Percentiles rank a stretch among this genome's conserved stretches.
Evolutionary conservation across 2,888 invertebrate genomes (phyloP).

Genomic region (Bhutanitis thaidina): DNA sequence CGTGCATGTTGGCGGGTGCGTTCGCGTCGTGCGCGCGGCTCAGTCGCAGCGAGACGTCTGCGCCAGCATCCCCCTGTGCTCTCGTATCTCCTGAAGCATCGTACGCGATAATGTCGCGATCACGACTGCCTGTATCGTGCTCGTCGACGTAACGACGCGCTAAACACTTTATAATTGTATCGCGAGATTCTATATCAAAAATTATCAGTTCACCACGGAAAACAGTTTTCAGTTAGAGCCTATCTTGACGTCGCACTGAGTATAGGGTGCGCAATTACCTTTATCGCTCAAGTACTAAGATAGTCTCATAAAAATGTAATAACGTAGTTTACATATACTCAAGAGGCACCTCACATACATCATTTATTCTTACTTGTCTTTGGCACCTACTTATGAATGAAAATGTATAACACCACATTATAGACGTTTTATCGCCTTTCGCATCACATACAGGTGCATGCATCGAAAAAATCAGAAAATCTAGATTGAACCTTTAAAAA

Average conservation of each 20-base stretch:
- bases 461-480: too few species aligned
- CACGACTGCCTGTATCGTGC: slow-evolving; percentile 59
- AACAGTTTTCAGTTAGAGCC: slow-evolving; percentile 65
- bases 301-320: background rate
- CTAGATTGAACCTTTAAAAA: too few species aligned
- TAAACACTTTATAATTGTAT: slow-evolving; percentile 75
- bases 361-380: slow-evolving; percentile 6
- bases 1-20: slow-evolving; percentile 50
- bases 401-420: too few species aligned
- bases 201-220: slow-evolving; percentile 72
- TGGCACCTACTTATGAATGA: too few species aligned
- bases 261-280: slow-evolving; percentile 45
- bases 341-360: slow-evolving; percentile 4
- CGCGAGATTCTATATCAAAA: slow-evolving; percentile 71
- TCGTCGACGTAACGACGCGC: slow-evolving; percentile 56
- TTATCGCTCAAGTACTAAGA: background rate
- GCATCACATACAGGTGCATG: too few species aligned
- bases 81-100: slow-evolving; percentile 71
- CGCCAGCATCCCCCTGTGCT: slow-evolving; percentile 56
- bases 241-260: slow-evolving; percentile 46
- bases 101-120: slow-evolving; percentile 74
- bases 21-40: slow-evolving; percentile 40
- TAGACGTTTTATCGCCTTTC: too few species aligned
- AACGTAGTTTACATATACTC: slow-evolving; percentile 4
- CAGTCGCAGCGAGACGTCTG: slow-evolving; percentile 52